Percentiles rank a stretch among this genome's conserved stretches.
phyloP scores from a whole-genome alignment of 1,140 invertebrate genomes.

The Sitophilus oryzae region DNA sequence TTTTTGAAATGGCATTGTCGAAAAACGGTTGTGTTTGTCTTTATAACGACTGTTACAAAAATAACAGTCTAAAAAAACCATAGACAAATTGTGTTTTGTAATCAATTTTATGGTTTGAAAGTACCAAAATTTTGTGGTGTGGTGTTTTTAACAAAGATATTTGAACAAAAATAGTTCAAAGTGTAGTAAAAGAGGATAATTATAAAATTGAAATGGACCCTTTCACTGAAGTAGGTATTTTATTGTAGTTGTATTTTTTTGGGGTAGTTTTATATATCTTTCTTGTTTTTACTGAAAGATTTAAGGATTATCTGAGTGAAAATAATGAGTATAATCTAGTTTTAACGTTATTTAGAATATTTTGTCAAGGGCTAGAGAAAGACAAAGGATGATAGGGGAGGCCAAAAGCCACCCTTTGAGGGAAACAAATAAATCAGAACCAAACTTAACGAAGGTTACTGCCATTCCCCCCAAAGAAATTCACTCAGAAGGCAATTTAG shows the following conservation, averaged over 20 bases:
- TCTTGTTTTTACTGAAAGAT: not conserved
- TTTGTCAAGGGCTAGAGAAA: conserved; percentile 50
- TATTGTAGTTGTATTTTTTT: not conserved
- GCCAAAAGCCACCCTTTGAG: conserved; percentile 44
- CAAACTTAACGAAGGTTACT: conserved; percentile 13
- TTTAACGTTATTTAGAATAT: conserved; percentile 48
- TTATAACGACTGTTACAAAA: conserved; percentile 3
- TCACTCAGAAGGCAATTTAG: conserved; percentile 21
- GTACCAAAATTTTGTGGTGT: too few relatives aligned
- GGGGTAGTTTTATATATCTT: not conserved
- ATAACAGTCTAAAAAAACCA: not conserved
- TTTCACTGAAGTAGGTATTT: conserved; percentile 38
- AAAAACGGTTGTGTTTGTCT: not conserved
- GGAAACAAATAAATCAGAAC: conserved; percentile 42
- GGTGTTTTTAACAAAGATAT: too few relatives aligned
- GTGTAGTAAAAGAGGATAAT: too few relatives aligned
- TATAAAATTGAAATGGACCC: conserved; percentile 32
- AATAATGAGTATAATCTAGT: too few relatives aligned
- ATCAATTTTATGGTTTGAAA: not conserved
- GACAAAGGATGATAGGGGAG: conserved; percentile 49
- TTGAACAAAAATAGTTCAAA: too few relatives aligned
- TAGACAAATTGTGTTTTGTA: not conserved
- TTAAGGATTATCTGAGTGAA: conserved; percentile 21
- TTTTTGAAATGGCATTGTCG: too few relatives aligned
- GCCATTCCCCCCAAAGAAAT: conserved; percentile 4